Evolutionary conservation across 2,797 vertebrate genomes (phyloP).

Genomic region (Premnoplex brunnescens): DNA sequence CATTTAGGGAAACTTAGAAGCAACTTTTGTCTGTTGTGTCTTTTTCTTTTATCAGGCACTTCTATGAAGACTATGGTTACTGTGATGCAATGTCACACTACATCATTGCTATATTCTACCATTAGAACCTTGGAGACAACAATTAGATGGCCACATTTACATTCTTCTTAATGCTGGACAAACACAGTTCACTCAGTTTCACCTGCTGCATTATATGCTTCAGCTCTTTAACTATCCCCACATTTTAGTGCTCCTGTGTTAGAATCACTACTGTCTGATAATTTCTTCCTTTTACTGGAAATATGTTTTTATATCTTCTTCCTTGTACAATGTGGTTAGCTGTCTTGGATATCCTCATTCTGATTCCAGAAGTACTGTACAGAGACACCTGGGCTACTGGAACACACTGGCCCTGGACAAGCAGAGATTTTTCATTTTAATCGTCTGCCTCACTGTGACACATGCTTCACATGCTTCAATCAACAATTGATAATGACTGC

Average conservation of each 20-base stretch:
- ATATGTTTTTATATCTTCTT: background rate
- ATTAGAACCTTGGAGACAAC: background rate
- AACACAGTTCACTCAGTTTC: background rate
- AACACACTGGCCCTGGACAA: background rate
- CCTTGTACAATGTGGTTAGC: background rate
- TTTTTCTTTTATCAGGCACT: background rate
- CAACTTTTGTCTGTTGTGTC: background rate
- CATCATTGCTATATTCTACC: rapidly evolving
- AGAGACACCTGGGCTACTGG: background rate
- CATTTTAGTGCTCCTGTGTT: background rate
- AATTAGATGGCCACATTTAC: background rate
- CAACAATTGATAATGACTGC: background rate
- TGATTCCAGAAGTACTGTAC: background rate
- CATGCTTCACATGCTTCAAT: background rate
- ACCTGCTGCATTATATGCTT: background rate
- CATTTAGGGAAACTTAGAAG: background rate
- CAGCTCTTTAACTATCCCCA: background rate
- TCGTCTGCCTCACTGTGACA: background rate
- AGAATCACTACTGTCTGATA: background rate
- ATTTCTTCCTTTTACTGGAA: background rate
- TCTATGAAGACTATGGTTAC: background rate
- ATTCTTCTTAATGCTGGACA: background rate
- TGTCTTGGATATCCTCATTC: background rate
- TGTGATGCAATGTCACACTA: background rate
- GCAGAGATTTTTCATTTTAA: background rate